These are phyloP conservation scores for Chinchilla lanigera DNA, from an alignment of 2,113 vertebrate genomes.

Conservation along the genomic window DNA sequence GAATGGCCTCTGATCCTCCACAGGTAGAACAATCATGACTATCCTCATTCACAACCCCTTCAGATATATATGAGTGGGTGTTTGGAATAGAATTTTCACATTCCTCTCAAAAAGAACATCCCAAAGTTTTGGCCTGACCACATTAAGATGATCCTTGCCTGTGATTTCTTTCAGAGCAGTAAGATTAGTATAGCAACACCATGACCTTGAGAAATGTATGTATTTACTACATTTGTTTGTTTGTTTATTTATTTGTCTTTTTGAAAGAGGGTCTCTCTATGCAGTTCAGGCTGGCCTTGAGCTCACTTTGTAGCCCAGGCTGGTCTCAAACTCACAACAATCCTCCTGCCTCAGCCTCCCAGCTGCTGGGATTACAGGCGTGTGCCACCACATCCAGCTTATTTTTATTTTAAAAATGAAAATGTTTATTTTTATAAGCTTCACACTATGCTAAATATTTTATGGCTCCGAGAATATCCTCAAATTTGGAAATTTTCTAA, in stretches of 20 bases:
- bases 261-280: too few relatives aligned
- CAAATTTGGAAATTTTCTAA: not conserved
- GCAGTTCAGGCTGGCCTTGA: too few relatives aligned
- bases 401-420: too few relatives aligned
- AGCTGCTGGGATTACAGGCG: too few relatives aligned
- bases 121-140: not conserved
- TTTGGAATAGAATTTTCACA: not conserved
- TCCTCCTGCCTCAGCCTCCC: too few relatives aligned
- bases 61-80: not conserved
- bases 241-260: not conserved
- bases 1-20: not conserved
- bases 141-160: not conserved
- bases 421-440: not conserved
- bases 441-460: not conserved
- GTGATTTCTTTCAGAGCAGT: not conserved
- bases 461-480: not conserved
- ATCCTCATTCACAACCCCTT: not conserved
- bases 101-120: not conserved
- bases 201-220: not conserved
- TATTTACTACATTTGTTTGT: not conserved
- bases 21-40: not conserved
- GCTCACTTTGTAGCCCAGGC: too few relatives aligned
- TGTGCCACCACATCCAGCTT: too few relatives aligned
- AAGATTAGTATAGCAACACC: not conserved
- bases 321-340: too few relatives aligned